Conservation (phyloP, 2,888 invertebrate species). For the Cyclophora punctaria region DNA sequence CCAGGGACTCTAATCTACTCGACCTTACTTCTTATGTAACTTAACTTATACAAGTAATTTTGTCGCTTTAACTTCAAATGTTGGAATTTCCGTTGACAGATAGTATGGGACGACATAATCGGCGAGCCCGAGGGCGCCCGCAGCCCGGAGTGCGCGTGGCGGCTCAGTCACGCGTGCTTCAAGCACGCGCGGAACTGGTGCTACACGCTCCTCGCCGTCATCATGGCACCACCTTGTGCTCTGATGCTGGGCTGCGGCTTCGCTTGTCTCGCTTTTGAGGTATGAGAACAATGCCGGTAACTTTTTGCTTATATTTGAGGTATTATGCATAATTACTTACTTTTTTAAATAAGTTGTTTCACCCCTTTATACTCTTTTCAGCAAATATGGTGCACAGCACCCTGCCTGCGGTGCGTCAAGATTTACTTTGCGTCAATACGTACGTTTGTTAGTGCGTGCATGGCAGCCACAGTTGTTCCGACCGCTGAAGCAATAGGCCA, state of each 20-base stretch:
- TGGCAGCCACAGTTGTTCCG: conserved; percentile 78
- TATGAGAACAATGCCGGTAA: conserved; percentile 27
- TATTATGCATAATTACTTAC: no score
- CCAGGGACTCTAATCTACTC: no score
- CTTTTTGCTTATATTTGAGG: no score
- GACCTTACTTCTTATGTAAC: no score
- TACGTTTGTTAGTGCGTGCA: conserved; percentile 71
- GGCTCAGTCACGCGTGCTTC: conserved; percentile 79
- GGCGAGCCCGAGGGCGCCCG: conserved; percentile 82
- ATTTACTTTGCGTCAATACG: conserved; percentile 78
- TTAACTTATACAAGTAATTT: no score
- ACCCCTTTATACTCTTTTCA: conserved; percentile 30
- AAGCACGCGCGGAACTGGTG: conserved; percentile 78
- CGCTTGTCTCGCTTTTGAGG: conserved; percentile 82
- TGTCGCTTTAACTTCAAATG: no score
- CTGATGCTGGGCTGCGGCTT: conserved; percentile 79
- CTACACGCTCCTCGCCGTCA: conserved; percentile 79
- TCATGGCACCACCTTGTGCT: conserved; percentile 81
- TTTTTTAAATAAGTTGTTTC: no score
- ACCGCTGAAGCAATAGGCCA: conserved; percentile 77
- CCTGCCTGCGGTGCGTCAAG: conserved; percentile 79
- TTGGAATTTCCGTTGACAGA: conserved; percentile 49
- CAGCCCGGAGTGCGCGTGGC: conserved; percentile 82
- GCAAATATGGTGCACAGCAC: conserved; percentile 85
- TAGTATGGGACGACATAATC: conserved; percentile 81